Evolutionary conservation across 2,797 vertebrate genomes (phyloP).

Genomic region (Pseudopleuronectes americanus): DNA sequence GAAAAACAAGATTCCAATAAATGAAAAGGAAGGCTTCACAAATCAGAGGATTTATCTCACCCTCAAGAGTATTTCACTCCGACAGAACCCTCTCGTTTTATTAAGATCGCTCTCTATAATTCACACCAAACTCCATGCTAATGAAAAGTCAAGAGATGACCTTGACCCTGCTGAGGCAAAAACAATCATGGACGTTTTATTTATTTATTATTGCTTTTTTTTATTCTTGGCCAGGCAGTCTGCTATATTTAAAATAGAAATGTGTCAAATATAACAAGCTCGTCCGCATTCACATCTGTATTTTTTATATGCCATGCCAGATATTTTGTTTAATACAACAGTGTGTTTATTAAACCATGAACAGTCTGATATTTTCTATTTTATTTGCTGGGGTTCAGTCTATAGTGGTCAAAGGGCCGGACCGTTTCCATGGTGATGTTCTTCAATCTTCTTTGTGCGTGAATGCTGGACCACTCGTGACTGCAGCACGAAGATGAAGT

Average conservation of each 20-base stretch:
- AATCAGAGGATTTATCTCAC: conserved; percentile 6
- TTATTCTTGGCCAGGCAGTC: conserved; percentile 3
- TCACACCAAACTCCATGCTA: conserved; percentile 9
- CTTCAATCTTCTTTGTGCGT: conserved; percentile 23
- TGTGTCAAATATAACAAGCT: conserved; percentile 2
- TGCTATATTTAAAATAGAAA: conserved; percentile 1
- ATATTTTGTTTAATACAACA: conserved; percentile 10
- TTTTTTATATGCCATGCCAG: not conserved
- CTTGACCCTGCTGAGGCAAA: conserved; percentile 17
- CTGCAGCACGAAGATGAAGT: conserved; percentile 40
- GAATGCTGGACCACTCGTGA: conserved; percentile 29
- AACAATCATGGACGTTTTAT: not conserved
- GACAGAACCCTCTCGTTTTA: conserved; percentile 22
- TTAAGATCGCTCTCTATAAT: conserved; percentile 2
- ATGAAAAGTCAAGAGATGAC: conserved; percentile 39
- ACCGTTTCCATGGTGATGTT: conserved; percentile 67
- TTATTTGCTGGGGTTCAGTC: not conserved
- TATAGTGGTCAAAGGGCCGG: conserved; percentile 14
- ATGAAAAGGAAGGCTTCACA: conserved; percentile 8
- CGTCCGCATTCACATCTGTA: not conserved
- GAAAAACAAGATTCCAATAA: conserved; percentile 24
- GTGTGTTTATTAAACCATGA: conserved; percentile 1
- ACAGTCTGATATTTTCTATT: conserved; percentile 12
- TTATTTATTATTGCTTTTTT: not conserved
- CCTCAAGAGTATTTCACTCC: conserved; percentile 11